These are phyloP conservation scores for Mus minutoides DNA, from an alignment of 2,797 vertebrate genomes.

Conservation along the genomic window DNA sequence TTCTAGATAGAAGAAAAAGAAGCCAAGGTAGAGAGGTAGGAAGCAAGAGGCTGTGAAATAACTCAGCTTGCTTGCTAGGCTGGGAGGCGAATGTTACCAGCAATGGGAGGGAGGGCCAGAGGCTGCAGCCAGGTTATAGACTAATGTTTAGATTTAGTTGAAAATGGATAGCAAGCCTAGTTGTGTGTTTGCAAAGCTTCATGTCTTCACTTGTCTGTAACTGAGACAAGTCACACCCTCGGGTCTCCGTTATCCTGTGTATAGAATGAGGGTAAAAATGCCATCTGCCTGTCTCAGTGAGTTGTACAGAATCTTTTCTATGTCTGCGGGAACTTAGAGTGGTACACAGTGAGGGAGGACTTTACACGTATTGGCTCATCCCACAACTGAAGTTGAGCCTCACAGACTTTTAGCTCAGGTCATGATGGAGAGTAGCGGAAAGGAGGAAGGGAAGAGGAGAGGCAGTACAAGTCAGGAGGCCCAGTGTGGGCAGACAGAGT, in stretches of 20 bases:
- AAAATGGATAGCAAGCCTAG: background rate
- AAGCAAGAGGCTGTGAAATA: background rate
- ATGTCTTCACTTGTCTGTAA: background rate
- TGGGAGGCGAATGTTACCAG: background rate
- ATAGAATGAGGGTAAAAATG: background rate
- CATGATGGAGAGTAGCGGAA: background rate
- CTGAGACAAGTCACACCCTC: background rate
- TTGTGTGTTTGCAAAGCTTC: background rate
- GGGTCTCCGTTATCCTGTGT: background rate
- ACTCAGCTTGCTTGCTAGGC: background rate
- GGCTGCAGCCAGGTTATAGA: background rate
- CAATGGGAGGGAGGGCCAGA: background rate
- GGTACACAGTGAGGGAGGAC: background rate
- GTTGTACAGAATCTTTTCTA: background rate
- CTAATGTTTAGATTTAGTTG: background rate
- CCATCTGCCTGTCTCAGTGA: background rate
- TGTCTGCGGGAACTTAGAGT: background rate
- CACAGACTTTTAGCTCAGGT: background rate
- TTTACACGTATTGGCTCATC: background rate
- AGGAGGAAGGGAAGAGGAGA: background rate
- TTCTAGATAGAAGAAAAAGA: background rate
- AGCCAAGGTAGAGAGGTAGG: background rate
- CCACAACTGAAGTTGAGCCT: background rate
- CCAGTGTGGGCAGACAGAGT: fast-evolving
- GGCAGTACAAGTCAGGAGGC: background rate